Percentiles rank a stretch among this genome's conserved stretches.
Conservation (phyloP, 2,888 invertebrate genomes). For the Willowsia nigromaculata region DNA sequence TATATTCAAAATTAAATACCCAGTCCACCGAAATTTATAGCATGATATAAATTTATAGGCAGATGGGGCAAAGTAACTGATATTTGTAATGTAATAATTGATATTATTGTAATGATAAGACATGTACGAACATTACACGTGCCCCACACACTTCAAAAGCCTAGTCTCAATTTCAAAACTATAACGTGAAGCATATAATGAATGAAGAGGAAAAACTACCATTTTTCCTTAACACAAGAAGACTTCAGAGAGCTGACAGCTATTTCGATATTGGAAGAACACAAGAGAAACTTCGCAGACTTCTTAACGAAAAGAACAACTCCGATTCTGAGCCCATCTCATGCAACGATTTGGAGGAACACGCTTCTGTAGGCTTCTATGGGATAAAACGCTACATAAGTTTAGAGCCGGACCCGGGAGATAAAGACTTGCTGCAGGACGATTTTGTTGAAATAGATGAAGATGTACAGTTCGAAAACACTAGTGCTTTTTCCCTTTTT, state of each 20-base stretch:
- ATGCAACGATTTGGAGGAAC: neutral
- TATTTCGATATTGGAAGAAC: slow-evolving; percentile 60
- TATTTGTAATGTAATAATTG: neutral
- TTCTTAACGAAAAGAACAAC: neutral
- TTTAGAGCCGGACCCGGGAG: slow-evolving; percentile 12
- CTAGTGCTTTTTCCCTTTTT: slow-evolving; percentile 32
- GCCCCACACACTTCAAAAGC: neutral
- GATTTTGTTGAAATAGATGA: slow-evolving; percentile 29
- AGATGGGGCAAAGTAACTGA: neutral
- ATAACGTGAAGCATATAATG: slow-evolving; percentile 45
- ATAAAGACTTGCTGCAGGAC: neutral
- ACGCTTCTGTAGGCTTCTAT: slow-evolving; percentile 20
- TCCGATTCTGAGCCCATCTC: neutral
- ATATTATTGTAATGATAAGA: neutral
- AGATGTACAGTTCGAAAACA: slow-evolving; percentile 42
- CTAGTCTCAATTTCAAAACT: neutral
- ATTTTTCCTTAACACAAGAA: slow-evolving; percentile 61
- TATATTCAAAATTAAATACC: no score
- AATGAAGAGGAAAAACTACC: slow-evolving; percentile 48
- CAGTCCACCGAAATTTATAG: no score
- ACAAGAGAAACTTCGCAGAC: slow-evolving; percentile 24
- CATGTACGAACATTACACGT: neutral
- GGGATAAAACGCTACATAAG: slow-evolving; percentile 20
- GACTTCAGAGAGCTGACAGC: slow-evolving; percentile 54
- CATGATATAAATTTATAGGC: no score